A percentile compares a stretch with the other conserved stretches of the same genome.
Conservation (phyloP, 2,113 vertebrate genomes). For the Symphodus melops region DNA sequence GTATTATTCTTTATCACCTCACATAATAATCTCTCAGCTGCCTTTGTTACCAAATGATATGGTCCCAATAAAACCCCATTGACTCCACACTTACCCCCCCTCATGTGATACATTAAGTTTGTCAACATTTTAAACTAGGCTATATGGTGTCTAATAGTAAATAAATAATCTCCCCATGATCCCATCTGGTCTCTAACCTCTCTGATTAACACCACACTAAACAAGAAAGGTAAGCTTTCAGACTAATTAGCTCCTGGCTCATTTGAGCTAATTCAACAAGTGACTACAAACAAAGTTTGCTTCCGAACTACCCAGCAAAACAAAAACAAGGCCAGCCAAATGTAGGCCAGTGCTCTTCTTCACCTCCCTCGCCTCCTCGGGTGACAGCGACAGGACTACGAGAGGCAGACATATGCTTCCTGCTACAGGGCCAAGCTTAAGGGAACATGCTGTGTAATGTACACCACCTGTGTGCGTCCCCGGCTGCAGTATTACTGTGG, state of each 20-base stretch:
- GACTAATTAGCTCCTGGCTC: conserved; percentile 56
- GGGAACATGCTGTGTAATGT: conserved; percentile 64
- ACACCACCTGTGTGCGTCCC: conserved; percentile 64
- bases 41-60: conserved; percentile 77
- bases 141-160: conserved; percentile 49
- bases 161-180: conserved; percentile 48
- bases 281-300: conserved; percentile 31
- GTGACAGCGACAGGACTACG: conserved; percentile 39
- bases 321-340: conserved; percentile 29
- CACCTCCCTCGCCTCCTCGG: conserved; percentile 19
- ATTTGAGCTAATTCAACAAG: conserved; percentile 48
- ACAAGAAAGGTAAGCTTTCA: conserved; percentile 24
- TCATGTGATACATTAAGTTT: conserved; percentile 48
- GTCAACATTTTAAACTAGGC: conserved; percentile 36
- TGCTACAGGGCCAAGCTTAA: conserved; percentile 38
- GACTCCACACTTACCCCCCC: conserved; percentile 50
- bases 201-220: conserved; percentile 25
- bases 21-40: conserved; percentile 71
- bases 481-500: conserved; percentile 44
- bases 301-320: neutral
- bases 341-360: conserved; percentile 40
- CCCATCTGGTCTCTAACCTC: conserved; percentile 42
- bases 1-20: conserved; percentile 75
- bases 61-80: conserved; percentile 66
- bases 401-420: conserved; percentile 34